These are phyloP conservation scores for Hybognathus amarus DNA, from an alignment of 2,797 vertebrate genomes.

Conservation along the genomic window DNA sequence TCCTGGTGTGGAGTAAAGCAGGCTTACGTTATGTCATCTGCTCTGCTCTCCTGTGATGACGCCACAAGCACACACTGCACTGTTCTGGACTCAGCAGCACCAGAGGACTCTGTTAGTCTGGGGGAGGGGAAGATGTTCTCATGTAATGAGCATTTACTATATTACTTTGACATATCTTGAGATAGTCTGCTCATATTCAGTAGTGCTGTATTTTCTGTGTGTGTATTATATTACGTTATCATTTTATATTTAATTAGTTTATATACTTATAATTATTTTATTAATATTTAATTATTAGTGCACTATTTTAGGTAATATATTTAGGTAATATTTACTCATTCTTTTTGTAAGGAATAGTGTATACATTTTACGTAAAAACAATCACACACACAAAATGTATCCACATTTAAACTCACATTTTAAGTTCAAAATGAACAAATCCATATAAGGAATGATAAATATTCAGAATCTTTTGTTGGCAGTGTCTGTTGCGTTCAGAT, in stretches of 20 bases:
- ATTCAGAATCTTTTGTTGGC: not conserved
- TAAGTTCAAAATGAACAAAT: not conserved
- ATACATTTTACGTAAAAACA: not conserved
- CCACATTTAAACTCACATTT: not conserved
- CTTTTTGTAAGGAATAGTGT: not conserved
- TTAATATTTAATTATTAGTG: not conserved
- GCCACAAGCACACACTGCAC: slow-evolving; percentile 10
- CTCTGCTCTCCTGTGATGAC: slow-evolving; percentile 33
- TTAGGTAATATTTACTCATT: not conserved
- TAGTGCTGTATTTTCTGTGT: not conserved
- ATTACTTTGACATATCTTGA: not conserved
- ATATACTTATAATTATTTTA: not conserved
- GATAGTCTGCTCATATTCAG: slow-evolving; percentile 2
- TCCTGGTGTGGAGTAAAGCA: slow-evolving; percentile 66
- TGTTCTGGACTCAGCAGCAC: slow-evolving; percentile 26
- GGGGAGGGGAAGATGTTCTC: slow-evolving; percentile 14
- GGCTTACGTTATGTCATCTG: slow-evolving; percentile 77
- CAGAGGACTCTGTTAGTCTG: slow-evolving; percentile 37
- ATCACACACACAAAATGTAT: not conserved
- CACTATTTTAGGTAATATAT: not conserved
- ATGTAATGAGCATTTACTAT: slow-evolving; percentile 21
- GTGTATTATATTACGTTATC: not conserved
- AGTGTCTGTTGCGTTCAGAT: not conserved
- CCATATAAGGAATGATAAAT: not conserved
- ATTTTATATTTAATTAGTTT: not conserved